Base-by-base conservation (phyloP, 1,140 invertebrate genomes). In the Diabrotica virgifera region DNA sequence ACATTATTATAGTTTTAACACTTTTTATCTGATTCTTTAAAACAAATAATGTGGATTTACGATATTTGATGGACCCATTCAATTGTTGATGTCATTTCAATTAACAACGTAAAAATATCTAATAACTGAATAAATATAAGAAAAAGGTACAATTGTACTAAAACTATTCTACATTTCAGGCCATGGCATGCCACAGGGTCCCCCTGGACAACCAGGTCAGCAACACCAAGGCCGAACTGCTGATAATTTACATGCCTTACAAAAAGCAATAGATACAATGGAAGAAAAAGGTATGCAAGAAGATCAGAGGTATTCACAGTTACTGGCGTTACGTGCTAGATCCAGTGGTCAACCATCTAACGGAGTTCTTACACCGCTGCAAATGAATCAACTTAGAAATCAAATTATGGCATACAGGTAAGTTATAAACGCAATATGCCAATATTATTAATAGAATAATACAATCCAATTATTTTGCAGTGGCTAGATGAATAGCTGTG, bases 211-310 rank as follows among this genome's bases (percentile, higher is more conserved):
- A 5, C 40, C 40, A 46, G 40, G 40, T 5, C 40, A 46, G n/a
- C 40, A 8, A 59, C 58, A 13, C 14, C 58, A 59, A 50, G 58
- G 58, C 14, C 36, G 35, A 5, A 6, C 8, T 46, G 40, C 40
- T 14, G 92, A 94, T 67, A 92, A 91, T 78, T 76, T 94, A 3
- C 90, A 89, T 76, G 92, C 91, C 4, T 77, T 95, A 6, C 93
- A 95, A 76, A 86, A 91, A 69, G 92, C 93, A 10, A 94, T 95
- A 52, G 91, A 93, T 72, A 90, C 90, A 0, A 96, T 96, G 93
- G 95, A 97, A 82, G 94, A 96, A 76, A 95, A 95, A 77, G 94
- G 94, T 0, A 79, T 96, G 68, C 92, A 94, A 77, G 92, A 95
- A 76, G 94, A 96, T 81, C 93, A 94, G 0, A 84, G 94, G 55